Evolutionary conservation across 2,888 invertebrate genomes (phyloP).

Genomic region (Hydrotaea diabolus): DNA sequence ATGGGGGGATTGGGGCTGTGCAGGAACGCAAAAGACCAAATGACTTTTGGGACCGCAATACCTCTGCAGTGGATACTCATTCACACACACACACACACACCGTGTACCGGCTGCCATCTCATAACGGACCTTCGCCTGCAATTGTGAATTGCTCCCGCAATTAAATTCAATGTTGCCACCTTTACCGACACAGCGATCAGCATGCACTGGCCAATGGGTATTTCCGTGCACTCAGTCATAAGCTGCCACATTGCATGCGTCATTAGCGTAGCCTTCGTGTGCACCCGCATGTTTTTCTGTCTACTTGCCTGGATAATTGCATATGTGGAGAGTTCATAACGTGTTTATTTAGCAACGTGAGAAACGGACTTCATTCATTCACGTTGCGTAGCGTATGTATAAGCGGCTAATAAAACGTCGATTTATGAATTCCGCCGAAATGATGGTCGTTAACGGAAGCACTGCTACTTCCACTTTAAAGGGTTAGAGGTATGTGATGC

Average conservation of each 20-base stretch:
- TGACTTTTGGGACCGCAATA: slow-evolving; percentile 64
- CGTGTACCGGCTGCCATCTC: background rate
- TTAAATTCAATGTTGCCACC: slow-evolving; percentile 61
- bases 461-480: background rate
- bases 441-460: background rate
- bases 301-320: slow-evolving; percentile 37
- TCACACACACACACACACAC: background rate
- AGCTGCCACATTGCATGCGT: background rate
- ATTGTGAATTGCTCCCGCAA: slow-evolving; percentile 57
- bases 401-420: slow-evolving; percentile 1
- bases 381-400: background rate
- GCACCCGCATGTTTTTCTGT: background rate
- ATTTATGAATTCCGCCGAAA: slow-evolving; percentile 1
- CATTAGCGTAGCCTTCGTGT: no score
- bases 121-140: slow-evolving; percentile 63
- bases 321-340: slow-evolving; percentile 39
- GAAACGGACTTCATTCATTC: slow-evolving; percentile 29
- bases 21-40: slow-evolving; percentile 68
- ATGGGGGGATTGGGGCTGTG: background rate
- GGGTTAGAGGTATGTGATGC: no score
- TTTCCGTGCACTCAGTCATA: slow-evolving; percentile 39
- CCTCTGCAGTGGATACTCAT: slow-evolving; percentile 26
- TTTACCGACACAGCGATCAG: slow-evolving; percentile 28
- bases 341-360: slow-evolving; percentile 51
- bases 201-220: slow-evolving; percentile 50